Evolutionary conservation across 2,888 invertebrate species (phyloP), one percentile per base, ranked within the genome.

Genomic region (Sphaerophoria rueppellii): DNA sequence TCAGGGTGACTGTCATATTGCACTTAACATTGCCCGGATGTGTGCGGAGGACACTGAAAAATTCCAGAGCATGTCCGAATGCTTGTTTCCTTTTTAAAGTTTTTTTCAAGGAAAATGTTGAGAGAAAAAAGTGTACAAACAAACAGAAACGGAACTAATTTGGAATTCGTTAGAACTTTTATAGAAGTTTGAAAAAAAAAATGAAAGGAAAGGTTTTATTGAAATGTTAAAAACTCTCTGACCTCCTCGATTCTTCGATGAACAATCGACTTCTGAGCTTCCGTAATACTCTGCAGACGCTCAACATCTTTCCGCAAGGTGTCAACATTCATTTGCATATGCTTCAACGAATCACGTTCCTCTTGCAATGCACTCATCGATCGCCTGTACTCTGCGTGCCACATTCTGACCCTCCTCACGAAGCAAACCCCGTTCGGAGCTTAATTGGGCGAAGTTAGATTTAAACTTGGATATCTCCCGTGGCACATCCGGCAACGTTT

Each of bases 391-490:
- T 0, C 96, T 95, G 82, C 95, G 94, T 2, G 95, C 94, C 55
- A 95, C 91, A 89, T 95, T 95, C 81, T 95, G 95, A 88, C 96
- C 95, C 88, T 96, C 95, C 89, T 97, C 96, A 82, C 95, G 95
- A 85, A 96, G 91, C 88, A 95, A 92, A 50, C 95, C 95, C n/a
- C 95, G 93, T 81, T 96, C 95, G 0, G 96, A 95, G 71, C 94
- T 94, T 55, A 95, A 92, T 91, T 96, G 95, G 0, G 96, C 95
- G 76, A 95, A 94, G 89, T 95, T 94, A 71, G 96, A 94, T 89
- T 96, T 97, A 87, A 97, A 91, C 89, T 96, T 95, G 0, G 96
- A 95, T 78, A 97, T 95, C 91, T 97, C 96, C 88, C 95, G 95
- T 55, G 96, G 94, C 87, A 96, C 93, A 88, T 96, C 96, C 0